Evolutionary conservation across 2,888 invertebrate species (phyloP), one percentile per base, ranked within the genome.

Genomic region (Seladonia tumulorum): DNA sequence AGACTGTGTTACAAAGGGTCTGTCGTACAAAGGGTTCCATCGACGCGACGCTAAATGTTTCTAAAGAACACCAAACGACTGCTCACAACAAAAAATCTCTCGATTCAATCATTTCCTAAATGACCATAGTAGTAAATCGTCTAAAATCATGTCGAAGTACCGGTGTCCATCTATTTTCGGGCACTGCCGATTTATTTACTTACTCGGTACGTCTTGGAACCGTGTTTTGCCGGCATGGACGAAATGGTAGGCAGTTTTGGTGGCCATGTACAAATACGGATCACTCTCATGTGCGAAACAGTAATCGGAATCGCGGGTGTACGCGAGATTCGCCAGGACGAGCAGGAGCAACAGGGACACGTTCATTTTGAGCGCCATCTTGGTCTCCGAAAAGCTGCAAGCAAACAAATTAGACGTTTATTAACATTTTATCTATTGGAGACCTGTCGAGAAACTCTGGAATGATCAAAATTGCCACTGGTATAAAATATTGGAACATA

Each of bases 171-270:
- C 29, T 29, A 63, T 63, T 63, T 63, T 18, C 29, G 63, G 29
- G 5, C 16, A 8, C 8, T 18, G 8, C 0, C 29, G 29, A 63
- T 63, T 63, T 63, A 29, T 29, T 29, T 76, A 90, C 91, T 96
- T 95, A 97, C 97, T 96, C 90, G 97, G 97, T 66, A 97, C 96
- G 77, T 96, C 95, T 87, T 97, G 97, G 81, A 96, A 96, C 85
- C 95, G 96, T 0, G 95, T 95, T 81, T 96, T 96, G 60, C 96
- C 96, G 70, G 96, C 96, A 86, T 96, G 96, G 25, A 97, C 96
- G 90, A 97, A 97, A 91, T 97, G 96, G 93, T 98, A 98, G 0
- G 98, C 97, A 0, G 98, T 98, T 95, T 97, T 98, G 8, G 97
- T 96, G 16, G 96, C 97, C 93, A 97, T 97, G 78, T 96, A 96